Conservation (phyloP, 2,888 invertebrate genomes). For the Diplazon laetatorius region DNA sequence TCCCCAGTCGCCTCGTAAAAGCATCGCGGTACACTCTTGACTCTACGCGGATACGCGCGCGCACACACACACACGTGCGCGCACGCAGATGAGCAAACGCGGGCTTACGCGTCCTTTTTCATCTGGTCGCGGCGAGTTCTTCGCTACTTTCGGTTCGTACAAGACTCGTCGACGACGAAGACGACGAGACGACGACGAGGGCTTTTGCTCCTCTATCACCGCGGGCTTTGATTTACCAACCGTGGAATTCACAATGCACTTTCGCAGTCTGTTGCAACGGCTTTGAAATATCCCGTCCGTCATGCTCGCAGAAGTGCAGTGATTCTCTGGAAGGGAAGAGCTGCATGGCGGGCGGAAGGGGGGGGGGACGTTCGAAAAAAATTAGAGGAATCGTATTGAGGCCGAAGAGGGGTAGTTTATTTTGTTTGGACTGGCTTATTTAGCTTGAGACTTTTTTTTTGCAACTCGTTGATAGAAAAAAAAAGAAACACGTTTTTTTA, state of each 20-base stretch:
- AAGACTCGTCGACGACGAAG: conserved; percentile 2
- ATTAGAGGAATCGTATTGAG: no score
- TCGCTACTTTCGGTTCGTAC: conserved; percentile 22
- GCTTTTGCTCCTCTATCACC: conserved; percentile 41
- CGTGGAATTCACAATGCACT: conserved; percentile 25
- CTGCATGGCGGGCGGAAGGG: no score
- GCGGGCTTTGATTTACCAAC: conserved; percentile 28
- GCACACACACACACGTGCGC: no score
- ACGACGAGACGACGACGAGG: conserved; percentile 21
- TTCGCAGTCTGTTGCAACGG: not conserved
- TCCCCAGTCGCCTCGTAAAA: conserved; percentile 68
- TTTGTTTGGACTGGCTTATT: no score
- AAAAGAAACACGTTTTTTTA: no score
- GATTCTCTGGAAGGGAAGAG: not conserved
- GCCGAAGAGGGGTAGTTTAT: no score
- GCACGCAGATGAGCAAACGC: no score
- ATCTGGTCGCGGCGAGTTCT: conserved; percentile 31
- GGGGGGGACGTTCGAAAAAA: no score
- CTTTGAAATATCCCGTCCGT: conserved; percentile 19
- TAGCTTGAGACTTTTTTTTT: no score
- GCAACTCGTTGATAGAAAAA: no score
- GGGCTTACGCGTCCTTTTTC: conserved; percentile 12
- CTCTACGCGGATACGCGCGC: no score
- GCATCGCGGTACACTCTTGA: conserved; percentile 58
- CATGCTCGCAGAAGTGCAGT: not conserved